Conservation (phyloP, 64 coral and sea anemone genomes). For the Orbicella faveolata region DNA sequence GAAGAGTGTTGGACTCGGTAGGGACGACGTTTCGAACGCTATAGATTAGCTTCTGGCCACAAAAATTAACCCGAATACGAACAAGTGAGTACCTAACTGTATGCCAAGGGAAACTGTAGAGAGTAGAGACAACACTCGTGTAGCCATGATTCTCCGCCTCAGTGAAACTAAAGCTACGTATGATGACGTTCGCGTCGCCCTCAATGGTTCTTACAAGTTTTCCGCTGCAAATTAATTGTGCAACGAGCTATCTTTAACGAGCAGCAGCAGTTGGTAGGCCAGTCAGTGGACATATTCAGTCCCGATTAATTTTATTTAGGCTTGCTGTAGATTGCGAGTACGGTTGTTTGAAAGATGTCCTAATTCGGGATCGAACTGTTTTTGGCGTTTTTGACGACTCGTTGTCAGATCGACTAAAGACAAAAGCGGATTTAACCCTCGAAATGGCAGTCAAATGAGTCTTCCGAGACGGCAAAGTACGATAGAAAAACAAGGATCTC, state of each 20-base stretch:
- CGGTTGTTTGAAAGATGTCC: constrained; percentile 66
- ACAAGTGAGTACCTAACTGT: constrained; percentile 22
- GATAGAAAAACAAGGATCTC: constrained; percentile 49
- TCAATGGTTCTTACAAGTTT: constrained; percentile 36
- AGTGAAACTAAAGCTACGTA: constrained; percentile 14
- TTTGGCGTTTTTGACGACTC: constrained; percentile 59
- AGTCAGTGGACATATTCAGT: constrained; percentile 60
- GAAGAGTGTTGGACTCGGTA: too few relatives aligned
- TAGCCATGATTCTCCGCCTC: neutral
- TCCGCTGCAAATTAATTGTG: constrained; percentile 31
- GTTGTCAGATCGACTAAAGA: constrained; percentile 62
- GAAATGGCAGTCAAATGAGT: constrained; percentile 53
- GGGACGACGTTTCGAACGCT: too few relatives aligned
- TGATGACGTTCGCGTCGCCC: constrained; percentile 47
- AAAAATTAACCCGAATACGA: neutral
- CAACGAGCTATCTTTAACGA: constrained; percentile 63
- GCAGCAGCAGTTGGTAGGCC: constrained; percentile 1
- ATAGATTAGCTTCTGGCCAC: neutral
- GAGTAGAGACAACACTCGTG: constrained; percentile 16
- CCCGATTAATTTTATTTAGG: neutral
- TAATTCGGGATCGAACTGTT: constrained; percentile 79
- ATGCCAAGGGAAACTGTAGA: neutral
- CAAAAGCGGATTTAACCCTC: constrained; percentile 50
- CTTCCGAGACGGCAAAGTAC: constrained; percentile 40
- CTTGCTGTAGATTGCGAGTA: constrained; percentile 56